These are phyloP conservation scores for Phyllostomus hastatus DNA, from an alignment of 2,113 vertebrate genomes.

Conservation along the genomic window DNA sequence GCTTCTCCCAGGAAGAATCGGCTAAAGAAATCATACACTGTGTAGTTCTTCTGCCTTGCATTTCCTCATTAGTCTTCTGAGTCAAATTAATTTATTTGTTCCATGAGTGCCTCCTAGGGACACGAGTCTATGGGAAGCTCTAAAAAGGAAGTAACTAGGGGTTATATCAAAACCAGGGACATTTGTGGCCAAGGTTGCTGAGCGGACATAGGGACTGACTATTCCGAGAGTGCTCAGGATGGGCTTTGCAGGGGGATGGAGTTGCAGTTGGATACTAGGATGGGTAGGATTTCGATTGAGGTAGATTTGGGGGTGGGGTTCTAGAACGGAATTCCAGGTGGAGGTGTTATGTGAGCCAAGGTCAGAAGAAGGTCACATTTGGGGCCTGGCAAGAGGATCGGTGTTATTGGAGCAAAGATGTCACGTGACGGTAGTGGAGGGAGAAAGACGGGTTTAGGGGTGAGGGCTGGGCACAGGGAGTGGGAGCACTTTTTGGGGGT, in stretches of 20 bases:
- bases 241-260: not conserved
- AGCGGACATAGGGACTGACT: not conserved
- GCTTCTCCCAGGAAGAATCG: not conserved
- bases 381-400: not conserved
- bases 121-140: not conserved
- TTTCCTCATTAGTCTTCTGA: not conserved
- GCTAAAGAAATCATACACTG: not conserved
- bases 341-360: not conserved
- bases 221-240: not conserved
- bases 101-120: not conserved
- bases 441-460: not conserved
- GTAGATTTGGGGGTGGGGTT: not conserved
- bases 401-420: not conserved
- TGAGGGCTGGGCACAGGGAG: not conserved
- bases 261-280: not conserved
- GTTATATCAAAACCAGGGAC: not conserved
- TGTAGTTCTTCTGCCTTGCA: not conserved
- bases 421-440: not conserved
- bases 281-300: not conserved
- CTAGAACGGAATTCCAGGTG: not conserved
- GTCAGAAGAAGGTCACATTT: not conserved
- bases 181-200: not conserved
- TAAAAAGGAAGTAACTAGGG: not conserved
- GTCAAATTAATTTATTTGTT: constrained; percentile 12
- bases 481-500: not conserved